Base-by-base conservation (phyloP, 2,113 vertebrate genomes). In the Condylura cristata region DNA sequence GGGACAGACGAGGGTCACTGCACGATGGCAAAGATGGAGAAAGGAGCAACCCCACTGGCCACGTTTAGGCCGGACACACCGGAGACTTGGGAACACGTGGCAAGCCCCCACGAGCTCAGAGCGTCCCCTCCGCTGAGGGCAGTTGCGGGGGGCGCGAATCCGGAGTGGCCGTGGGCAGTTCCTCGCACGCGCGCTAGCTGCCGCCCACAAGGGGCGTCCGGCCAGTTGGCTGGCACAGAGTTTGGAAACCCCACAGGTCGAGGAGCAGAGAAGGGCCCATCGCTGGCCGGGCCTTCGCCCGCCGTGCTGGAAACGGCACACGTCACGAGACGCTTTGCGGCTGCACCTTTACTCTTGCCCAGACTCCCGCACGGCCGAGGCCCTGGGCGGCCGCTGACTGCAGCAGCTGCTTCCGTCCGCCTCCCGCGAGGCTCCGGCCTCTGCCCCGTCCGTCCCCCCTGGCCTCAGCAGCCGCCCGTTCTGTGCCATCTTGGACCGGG, bases 201-300 rank as follows among this genome's bases (percentile, higher is more conserved):
- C 44, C 44, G 44, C 9, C 44, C 44, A 9, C 44, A 44, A 44
- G 44, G 44, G 88, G 12, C 32, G 2, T 44, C 96, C 92, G 32
- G 93, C 96, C 92, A 66, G 53, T 72, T 51, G 92, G 60, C 89
- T 71, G 86, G 74, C 94, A 93, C 13, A 0, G 53, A 68, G 63
- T 96, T 79, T 32, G 65, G 92, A 72, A 88, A 51, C 61, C 63
- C 79, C 84, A 16, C 18, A 93, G 87, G 94, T 89, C 75, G 72
- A 65, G 74, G 78, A 44, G n/a, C 26, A 84, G n/a, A 84, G 44
- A 83, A 94, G 56, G 32, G 28, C 46, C 30, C 32, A 5, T 82
- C 5, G 17, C 32, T 83, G 28, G 81, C 41, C 90, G 84, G 74
- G 41, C 20, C 56, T 85, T 79, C 28, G 53, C 80, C 81, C 32